A percentile compares a stretch with the other conserved stretches of the same genome.
Evolutionary conservation across 2,888 invertebrate species (phyloP).

Genomic region (Eudasyphora cyanicolor): DNA sequence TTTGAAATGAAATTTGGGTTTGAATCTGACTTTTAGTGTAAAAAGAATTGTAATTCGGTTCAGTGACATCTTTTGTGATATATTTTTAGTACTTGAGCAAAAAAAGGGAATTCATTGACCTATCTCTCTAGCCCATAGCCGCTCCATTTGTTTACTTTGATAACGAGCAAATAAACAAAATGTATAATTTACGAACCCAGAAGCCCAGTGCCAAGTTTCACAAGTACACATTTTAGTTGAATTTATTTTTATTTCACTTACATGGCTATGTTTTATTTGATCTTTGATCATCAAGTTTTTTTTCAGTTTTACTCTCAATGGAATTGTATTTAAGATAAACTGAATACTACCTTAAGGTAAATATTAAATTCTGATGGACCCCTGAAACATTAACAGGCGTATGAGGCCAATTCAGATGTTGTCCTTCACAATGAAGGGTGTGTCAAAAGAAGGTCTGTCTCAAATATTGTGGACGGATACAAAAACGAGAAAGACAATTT

Average conservation of each 20-base stretch:
- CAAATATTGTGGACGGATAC: too few species aligned
- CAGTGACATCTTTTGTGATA: slow-evolving; percentile 7
- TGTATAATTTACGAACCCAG: not conserved
- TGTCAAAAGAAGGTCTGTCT: too few species aligned
- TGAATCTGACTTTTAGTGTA: not conserved
- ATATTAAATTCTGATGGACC: too few species aligned
- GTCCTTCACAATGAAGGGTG: too few species aligned
- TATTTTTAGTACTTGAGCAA: not conserved
- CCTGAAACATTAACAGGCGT: too few species aligned
- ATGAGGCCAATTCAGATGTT: too few species aligned
- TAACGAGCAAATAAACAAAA: not conserved
- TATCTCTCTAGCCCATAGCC: too few species aligned
- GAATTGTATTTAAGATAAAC: too few species aligned
- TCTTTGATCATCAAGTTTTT: not conserved
- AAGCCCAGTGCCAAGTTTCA: slow-evolving; percentile 4
- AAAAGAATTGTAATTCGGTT: slow-evolving; percentile 17
- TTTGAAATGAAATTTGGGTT: not conserved
- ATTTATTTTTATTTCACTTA: not conserved
- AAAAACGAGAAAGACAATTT: too few species aligned
- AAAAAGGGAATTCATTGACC: slow-evolving; percentile 14
- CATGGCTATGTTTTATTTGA: not conserved
- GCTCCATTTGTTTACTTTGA: not conserved
- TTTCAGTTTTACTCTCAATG: too few species aligned
- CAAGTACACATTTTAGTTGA: not conserved
- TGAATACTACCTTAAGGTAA: too few species aligned